Conservation (phyloP, 1,140 invertebrate species). For the Drosophila ironensis region DNA sequence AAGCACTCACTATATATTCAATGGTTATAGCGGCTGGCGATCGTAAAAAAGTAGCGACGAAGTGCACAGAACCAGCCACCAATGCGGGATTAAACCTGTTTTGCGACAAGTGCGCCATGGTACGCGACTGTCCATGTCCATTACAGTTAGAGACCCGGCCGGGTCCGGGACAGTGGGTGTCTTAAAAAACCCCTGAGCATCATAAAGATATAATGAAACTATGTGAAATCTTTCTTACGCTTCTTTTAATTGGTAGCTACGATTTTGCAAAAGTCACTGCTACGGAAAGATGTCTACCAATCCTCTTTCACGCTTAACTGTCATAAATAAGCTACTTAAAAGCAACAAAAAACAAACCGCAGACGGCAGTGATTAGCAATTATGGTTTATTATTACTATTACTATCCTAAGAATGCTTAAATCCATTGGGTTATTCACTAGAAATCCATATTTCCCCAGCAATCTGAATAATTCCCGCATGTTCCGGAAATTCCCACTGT, state of each 20-base stretch:
- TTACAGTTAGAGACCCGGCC: conserved; percentile 71
- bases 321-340: no score
- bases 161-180: conserved; percentile 35
- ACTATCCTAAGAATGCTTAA: no score
- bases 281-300: no score
- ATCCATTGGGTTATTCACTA: no score
- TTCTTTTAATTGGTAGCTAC: no score
- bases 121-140: conserved; percentile 51
- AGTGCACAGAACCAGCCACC: conserved; percentile 35
- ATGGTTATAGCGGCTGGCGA: conserved; percentile 11
- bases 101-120: conserved; percentile 63
- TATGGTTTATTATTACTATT: no score
- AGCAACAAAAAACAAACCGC: no score
- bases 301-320: no score
- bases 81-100: conserved; percentile 55
- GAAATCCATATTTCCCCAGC: neutral
- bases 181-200: neutral
- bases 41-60: conserved; percentile 33
- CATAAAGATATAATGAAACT: neutral
- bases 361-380: no score
- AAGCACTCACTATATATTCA: conserved; percentile 35
- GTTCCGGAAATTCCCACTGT: conserved; percentile 35
- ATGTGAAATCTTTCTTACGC: no score
- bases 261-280: no score
- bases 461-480: neutral